These are phyloP conservation scores for Hydrophis major DNA, from an alignment of 2,797 vertebrate genomes.

Conservation along the genomic window DNA sequence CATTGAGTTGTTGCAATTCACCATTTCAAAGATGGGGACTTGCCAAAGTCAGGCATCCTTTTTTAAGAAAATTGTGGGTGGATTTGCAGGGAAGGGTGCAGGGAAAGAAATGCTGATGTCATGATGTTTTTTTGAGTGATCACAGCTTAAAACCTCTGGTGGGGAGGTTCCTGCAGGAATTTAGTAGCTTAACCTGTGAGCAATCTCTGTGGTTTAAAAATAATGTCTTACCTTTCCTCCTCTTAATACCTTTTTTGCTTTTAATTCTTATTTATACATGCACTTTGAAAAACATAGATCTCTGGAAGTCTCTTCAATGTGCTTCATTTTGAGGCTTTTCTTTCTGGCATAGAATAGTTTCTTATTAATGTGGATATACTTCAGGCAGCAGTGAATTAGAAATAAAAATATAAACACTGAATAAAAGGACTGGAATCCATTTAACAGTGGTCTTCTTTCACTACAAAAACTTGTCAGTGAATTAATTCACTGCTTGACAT, in stretches of 20 bases:
- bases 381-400: conserved; percentile 1
- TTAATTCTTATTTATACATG: not conserved
- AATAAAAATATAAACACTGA: not conserved
- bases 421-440: conserved; percentile 10
- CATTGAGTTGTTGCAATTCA: too few species aligned
- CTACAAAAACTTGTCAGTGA: not conserved
- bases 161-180: not conserved
- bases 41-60: not conserved
- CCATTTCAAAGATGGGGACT: not conserved
- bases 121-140: not conserved
- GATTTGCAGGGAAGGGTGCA: not conserved
- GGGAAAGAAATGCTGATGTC: not conserved
- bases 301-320: not conserved
- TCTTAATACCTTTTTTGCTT: not conserved
- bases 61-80: not conserved
- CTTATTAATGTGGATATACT: not conserved
- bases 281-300: not conserved
- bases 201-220: not conserved
- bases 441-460: conserved; percentile 14
- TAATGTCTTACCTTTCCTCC: not conserved
- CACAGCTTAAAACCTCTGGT: not conserved
- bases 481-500: not conserved
- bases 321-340: not conserved
- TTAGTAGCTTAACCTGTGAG: not conserved
- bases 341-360: not conserved